Evolutionary conservation across 2,888 invertebrate species (phyloP), one percentile per base, ranked within the genome.

Genomic region (Caenorhabditis imperialis): DNA sequence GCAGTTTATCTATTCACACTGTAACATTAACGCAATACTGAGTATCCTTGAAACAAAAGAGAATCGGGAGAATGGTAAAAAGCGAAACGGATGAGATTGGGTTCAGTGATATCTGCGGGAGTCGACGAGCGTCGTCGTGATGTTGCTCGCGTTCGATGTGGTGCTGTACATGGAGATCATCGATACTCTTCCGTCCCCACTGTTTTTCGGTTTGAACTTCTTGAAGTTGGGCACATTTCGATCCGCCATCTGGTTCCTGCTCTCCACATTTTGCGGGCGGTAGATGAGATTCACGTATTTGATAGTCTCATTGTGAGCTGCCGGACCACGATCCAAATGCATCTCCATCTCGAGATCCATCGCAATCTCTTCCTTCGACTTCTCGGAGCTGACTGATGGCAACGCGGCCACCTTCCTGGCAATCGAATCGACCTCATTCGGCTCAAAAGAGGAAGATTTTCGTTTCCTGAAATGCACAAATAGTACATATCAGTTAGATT

Each of bases 261-360:
- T 44, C 3, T 20, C 33, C n/a, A 27, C 37, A 25, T 30, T 30
- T n/a, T 42, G 20, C 14, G 33, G 67, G n/a, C 27, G 57, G 37
- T 51, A 67, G 25, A 67, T 58, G 5, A 67, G 40, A 25, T 67
- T 67, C 7, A 38, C 30, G 37, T 67, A 67, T 44, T 67, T 67
- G 44, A 67, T 67, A 1, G 67, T 67, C 16, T 67, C 57, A 33
- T 67, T 67, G n/a, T 35, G 57, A n/a, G 57, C 44, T 3, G 40
- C 40, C 16, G 67, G 57, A 37, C 67, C 57, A 30, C 57, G 42
- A 23, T 67, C 67, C 4, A 33, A 37, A 18, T 30, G 37, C 10
- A 37, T 20, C 14, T 54, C 54, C 35, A 33, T 33, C 5, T 63
- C 44, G 5, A 23, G n/a, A 14, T 35, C n/a, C 1, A 12, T 27